Conservation (phyloP, 2,888 invertebrate species). For the Aspidiotus destructor region DNA sequence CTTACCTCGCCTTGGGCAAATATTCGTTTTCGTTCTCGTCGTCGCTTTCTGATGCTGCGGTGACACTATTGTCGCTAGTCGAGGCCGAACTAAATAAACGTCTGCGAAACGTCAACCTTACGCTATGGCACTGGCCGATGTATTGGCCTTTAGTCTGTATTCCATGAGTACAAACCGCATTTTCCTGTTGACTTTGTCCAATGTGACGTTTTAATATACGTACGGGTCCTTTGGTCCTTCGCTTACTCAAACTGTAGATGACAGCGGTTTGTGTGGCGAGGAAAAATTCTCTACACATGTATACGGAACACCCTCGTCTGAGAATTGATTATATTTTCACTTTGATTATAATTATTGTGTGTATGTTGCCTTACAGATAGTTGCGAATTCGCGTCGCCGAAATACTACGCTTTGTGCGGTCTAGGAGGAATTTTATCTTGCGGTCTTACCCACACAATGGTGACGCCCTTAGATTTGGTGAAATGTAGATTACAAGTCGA, state of each 20-base stretch:
- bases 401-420: conserved; percentile 87
- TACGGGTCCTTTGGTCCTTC: too few relatives aligned
- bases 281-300: too few relatives aligned
- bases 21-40: background rate
- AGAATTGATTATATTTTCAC: too few relatives aligned
- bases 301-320: too few relatives aligned
- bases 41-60: background rate
- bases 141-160: too few relatives aligned
- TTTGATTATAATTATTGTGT: too few relatives aligned
- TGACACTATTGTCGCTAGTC: background rate
- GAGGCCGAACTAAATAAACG: conserved; percentile 2
- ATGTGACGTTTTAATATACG: too few relatives aligned
- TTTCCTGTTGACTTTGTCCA: too few relatives aligned
- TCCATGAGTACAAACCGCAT: too few relatives aligned
- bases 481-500: conserved; percentile 92
- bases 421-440: conserved; percentile 65
- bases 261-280: too few relatives aligned
- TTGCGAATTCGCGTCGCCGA: conserved; percentile 80
- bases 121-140: too few relatives aligned
- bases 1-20: background rate
- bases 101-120: background rate
- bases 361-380: conserved; percentile 47
- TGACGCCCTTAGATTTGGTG: conserved; percentile 90
- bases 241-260: too few relatives aligned
- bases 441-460: conserved; percentile 82